Evolutionary conservation across 2,797 vertebrate species (phyloP), one percentile per base, ranked within the genome.

Genomic region (Siniperca obscura): DNA sequence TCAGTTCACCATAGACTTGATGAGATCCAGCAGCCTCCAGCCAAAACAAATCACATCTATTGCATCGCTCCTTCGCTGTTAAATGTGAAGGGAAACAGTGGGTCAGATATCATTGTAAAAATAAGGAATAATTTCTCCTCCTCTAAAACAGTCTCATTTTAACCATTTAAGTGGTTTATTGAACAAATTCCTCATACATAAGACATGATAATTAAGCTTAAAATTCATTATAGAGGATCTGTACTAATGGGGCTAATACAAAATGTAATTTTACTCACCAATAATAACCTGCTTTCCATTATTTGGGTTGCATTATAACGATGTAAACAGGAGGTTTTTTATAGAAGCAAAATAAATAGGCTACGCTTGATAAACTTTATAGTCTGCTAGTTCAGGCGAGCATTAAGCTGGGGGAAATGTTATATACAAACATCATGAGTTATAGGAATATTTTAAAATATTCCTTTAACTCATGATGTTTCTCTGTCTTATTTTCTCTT

Each of bases 11-110:
- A 12, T 2, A 59, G 60, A 74, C 38, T 74, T 74, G 78, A 83
- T 82, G 78, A 77, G 74, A 83, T 52, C 52, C 78, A 40, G 70
- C 70, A n/a, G 86, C 83, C 79, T 86, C 12, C 50, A 86, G 76
- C 68, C 65, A 80, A 86, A 90, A 86, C 72, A 88, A 78, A 90
- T 75, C 61, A 42, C 61, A 80, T 42, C 50, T 9, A 53, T 17
- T 48, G n/a, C 52, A 13, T 27, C 3, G 14, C 69, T 84, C 17
- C 81, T 67, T 22, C 8, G 7, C 55, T 30, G n/a, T 44, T 27
- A 48, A 61, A 81, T 80, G 70, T 30, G 25, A 70, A 8, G 34
- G 46, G 36, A 76, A 73, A 66, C 74, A 67, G 53, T 27, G 36
- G 30, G 38, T 64, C 52, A 66, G 48, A 74, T 67, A 68, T 60